Evolutionary conservation across 2,888 invertebrate species (phyloP).

Genomic region (Luperina nickerlii): DNA sequence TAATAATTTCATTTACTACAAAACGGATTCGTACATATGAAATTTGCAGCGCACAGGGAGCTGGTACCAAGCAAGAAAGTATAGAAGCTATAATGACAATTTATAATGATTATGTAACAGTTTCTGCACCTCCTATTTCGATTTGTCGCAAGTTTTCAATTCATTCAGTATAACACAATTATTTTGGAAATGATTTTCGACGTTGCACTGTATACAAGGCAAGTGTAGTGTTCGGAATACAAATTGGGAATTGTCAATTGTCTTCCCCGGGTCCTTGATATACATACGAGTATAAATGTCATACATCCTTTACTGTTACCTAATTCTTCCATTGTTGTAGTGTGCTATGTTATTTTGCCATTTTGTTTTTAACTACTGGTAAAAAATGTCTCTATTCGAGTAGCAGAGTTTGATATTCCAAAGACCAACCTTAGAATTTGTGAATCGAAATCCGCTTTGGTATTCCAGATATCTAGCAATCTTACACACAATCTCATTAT

Average conservation of each 20-base stretch:
- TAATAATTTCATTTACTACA: neutral
- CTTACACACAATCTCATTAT: neutral
- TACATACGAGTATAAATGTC: neutral
- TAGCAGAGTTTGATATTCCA: neutral
- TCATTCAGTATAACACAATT: too few species aligned
- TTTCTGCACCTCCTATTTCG: too few species aligned
- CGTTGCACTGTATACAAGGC: neutral
- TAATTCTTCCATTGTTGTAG: neutral
- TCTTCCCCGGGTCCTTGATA: neutral
- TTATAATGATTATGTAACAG: too few species aligned
- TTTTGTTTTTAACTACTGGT: neutral
- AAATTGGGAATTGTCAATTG: neutral
- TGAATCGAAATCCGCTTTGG: neutral
- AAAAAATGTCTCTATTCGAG: too few species aligned
- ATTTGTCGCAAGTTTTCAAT: too few species aligned
- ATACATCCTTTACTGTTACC: too few species aligned
- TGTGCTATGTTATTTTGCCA: neutral
- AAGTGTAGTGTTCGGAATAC: neutral
- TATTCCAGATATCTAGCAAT: neutral
- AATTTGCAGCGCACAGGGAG: neutral
- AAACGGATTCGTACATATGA: neutral
- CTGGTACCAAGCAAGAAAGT: neutral
- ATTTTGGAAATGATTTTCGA: neutral
- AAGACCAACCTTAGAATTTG: neutral
- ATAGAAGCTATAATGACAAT: neutral